Percentiles rank a stretch among this genome's conserved stretches.
Evolutionary conservation across 2,113 vertebrate genomes (phyloP).

Genomic region (Dasypus novemcinctus): DNA sequence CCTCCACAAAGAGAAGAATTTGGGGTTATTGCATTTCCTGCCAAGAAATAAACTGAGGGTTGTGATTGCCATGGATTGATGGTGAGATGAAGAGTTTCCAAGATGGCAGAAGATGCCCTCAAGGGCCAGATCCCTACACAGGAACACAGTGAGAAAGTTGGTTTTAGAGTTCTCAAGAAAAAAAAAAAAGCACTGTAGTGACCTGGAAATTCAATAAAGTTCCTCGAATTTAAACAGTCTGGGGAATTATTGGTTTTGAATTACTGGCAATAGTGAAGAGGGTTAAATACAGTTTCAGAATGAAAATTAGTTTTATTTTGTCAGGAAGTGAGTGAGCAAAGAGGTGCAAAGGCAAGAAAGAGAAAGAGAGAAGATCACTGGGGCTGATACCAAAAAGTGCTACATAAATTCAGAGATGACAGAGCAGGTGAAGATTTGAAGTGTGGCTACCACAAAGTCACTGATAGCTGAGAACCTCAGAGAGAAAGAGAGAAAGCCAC

Average conservation of each 20-base stretch:
- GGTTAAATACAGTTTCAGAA: conserved; percentile 85
- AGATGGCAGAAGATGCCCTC: conserved; percentile 53
- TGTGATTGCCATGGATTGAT: conserved; percentile 67
- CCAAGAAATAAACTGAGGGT: conserved; percentile 74
- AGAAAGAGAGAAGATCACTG: conserved; percentile 82
- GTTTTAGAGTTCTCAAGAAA: conserved; percentile 64
- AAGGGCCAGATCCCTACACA: conserved; percentile 50
- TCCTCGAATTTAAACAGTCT: conserved; percentile 60
- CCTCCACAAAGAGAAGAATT: conserved; percentile 58
- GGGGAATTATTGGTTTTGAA: conserved; percentile 76
- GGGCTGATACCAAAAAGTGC: conserved; percentile 80
- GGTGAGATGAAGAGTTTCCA: conserved; percentile 61
- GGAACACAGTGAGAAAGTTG: conserved; percentile 41
- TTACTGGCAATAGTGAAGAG: conserved; percentile 79
- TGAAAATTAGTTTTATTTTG: conserved; percentile 85
- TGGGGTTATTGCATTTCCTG: conserved; percentile 74
- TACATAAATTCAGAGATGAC: conserved; percentile 83
- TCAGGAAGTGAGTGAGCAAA: conserved; percentile 87
- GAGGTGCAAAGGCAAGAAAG: conserved; percentile 81
- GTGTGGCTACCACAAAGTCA: conserved; percentile 66
- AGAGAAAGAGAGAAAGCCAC: neutral
- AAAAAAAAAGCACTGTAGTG: conserved; percentile 60
- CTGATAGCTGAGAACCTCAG: conserved; percentile 73
- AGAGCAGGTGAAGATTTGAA: conserved; percentile 80
- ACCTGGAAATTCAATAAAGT: conserved; percentile 72